Base-by-base conservation (phyloP, 2,888 invertebrate species). In the Apoderus coryli region DNA sequence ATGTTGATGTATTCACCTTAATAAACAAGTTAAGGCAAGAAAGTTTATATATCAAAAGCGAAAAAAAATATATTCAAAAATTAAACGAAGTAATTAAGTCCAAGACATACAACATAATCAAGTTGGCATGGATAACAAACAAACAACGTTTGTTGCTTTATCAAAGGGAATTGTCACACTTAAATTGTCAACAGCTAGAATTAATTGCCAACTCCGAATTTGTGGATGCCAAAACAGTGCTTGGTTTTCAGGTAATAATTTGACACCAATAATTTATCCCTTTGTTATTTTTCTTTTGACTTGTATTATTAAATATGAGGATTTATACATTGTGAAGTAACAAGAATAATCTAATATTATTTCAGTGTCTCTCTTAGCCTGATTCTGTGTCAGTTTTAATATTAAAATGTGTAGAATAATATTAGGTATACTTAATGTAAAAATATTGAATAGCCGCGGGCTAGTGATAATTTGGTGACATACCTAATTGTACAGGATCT, bases 81-180 rank as follows among this genome's bases (percentile, higher is more conserved):
- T 62, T 85, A 16, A 84, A 82, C 54, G 73, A 77, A 52, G 72
- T 76, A 48, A 64, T 71, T 11, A 49, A 59, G 27, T 58, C 56
- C 34, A 60, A 67, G 29, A 69, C 69, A 1, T 69, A 70, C 38
- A 60, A 64, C 34, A 56, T 76, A 25, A 67, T 69, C 14, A 76
- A 82, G 57, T 69, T 76, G 35, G 79, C 88, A 16, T 93, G 90
- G 85, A 72, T 89, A 37, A 80, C 82, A 37, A 75, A 81, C 3
- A 84, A 86, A 57, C 89, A 90, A 58, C 69, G 81, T 41, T 72
- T 81, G 40, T 75, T 45, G 72, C 84, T 38, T 66, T 78, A 22
- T 70, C 82, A 26, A 36, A 65, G 76, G 29, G 82, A 84, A 47
- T 69, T 74, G 28, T 76, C 81, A 13, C 79, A 85, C 2, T 68